Base-by-base conservation (phyloP, 2,113 vertebrate genomes). In the Atractosteus spatula region DNA sequence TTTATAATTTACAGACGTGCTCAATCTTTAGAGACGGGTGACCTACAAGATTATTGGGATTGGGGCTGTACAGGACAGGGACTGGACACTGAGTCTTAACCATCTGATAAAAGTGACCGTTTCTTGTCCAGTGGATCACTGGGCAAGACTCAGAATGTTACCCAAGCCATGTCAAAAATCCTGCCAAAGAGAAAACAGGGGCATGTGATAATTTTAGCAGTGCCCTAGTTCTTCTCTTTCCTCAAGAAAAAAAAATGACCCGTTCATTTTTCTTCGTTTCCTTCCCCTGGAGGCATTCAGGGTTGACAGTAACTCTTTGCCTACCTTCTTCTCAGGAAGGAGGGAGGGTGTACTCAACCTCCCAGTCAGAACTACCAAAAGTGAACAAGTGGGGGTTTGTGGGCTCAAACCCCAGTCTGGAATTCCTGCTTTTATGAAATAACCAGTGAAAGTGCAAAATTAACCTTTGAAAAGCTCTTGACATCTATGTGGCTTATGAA, bases 131-230 rank as follows among this genome's bases (percentile, higher is more conserved):
- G 81, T 78, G 78, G 78, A 83, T 82, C 69, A 14, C 69, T 51
- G 43, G 16, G 55, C 62, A 17, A 70, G 63, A 70, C 61, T 29
- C 62, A 74, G 69, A 74, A 59, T 41, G 68, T 76, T 71, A 77
- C 69, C 1, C 5, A 51, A 51, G 8, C 47, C 47, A 51, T 51
- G 8, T 5, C 5, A 51, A 51, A 69, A 10, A 41, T 47, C 29
- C 65, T 69, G 57, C 73, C 71, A 70, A 73, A 57, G 66, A 74
- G 70, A 41, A 44, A 42, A 14, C 61, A 74, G 80, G 81, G 66
- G 13, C 8, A 75, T 75, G 47, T 61, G 82, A 87, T 89, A 83
- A 89, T 88, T 89, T 87, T 88, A 89, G 83, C 85, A 66, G 55
- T 75, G 88, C 63, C 89, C 91, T 88, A 89, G 45, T 81, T 89